Conservation (phyloP, 2,113 vertebrate genomes). For the Rhabdornis inornatus region DNA sequence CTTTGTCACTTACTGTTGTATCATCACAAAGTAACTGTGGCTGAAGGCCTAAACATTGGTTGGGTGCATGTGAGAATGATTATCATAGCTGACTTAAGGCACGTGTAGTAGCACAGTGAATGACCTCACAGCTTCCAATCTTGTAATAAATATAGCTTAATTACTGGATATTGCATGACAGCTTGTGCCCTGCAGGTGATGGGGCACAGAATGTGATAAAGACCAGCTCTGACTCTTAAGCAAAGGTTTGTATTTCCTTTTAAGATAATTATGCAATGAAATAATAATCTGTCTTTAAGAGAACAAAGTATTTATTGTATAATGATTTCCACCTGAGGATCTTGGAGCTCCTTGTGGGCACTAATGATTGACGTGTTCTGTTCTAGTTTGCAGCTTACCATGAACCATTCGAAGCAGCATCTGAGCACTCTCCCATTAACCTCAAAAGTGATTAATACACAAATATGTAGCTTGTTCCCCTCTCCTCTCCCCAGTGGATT, state of each 20-base stretch:
- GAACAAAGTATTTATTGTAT: not conserved
- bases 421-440: conserved; percentile 28
- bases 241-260: conserved; percentile 48
- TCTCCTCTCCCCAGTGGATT: not conserved
- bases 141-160: conserved; percentile 40
- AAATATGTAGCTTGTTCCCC: not conserved
- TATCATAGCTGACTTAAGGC: conserved; percentile 22
- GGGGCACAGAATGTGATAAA: conserved; percentile 14
- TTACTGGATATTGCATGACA: conserved; percentile 45
- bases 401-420: not conserved
- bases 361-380: not conserved
- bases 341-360: not conserved
- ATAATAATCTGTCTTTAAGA: conserved; percentile 16
- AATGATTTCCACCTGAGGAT: not conserved
- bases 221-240: conserved; percentile 48
- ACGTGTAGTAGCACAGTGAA: conserved; percentile 1
- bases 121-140: conserved; percentile 38
- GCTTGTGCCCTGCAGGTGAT: conserved; percentile 36
- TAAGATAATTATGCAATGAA: conserved; percentile 7
- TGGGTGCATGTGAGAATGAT: not conserved
- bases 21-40: not conserved
- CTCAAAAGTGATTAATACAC: not conserved
- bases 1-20: not conserved
- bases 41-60: not conserved
- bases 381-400: not conserved